Percentiles rank a stretch among this genome's conserved stretches.
Conservation (phyloP, 2,797 vertebrate genomes). For the Chaunax sp. region DNA sequence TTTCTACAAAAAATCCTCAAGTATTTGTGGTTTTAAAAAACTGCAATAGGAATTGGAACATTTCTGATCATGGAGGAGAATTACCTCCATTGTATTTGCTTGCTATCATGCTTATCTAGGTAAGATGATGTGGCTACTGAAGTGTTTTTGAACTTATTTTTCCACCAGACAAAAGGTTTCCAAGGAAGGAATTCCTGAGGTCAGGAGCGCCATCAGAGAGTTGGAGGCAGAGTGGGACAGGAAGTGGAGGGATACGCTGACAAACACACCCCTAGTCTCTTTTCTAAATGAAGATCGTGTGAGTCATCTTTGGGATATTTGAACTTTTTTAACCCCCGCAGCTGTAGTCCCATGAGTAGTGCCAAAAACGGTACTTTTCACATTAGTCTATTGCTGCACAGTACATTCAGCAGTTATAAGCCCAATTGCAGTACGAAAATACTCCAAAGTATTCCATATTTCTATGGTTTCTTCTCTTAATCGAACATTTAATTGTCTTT, state of each 20-base stretch:
- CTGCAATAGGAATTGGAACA: background rate
- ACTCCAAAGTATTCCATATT: no score
- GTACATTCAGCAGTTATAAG: no score
- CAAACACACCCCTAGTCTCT: constrained; percentile 73
- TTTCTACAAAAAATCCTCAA: no score
- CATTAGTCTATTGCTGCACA: no score
- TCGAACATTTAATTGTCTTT: no score
- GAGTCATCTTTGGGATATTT: constrained; percentile 67
- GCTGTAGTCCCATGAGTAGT: background rate
- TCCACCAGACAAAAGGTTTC: constrained; percentile 79
- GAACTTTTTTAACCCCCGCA: background rate
- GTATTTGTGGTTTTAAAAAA: no score
- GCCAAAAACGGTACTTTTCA: background rate
- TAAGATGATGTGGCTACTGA: background rate
- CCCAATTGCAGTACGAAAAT: no score
- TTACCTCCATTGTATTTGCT: background rate
- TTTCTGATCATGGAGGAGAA: background rate
- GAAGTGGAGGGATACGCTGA: constrained; percentile 85
- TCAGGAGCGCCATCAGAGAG: constrained; percentile 65
- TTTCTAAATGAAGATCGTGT: constrained; percentile 82
- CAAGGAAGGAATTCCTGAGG: constrained; percentile 71
- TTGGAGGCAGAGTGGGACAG: constrained; percentile 83
- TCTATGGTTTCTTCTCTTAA: no score
- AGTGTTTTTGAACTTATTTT: background rate
- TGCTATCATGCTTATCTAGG: background rate